phyloP scores from a whole-genome alignment of 1,140 invertebrate genomes.

The Platyura marginata region DNA sequence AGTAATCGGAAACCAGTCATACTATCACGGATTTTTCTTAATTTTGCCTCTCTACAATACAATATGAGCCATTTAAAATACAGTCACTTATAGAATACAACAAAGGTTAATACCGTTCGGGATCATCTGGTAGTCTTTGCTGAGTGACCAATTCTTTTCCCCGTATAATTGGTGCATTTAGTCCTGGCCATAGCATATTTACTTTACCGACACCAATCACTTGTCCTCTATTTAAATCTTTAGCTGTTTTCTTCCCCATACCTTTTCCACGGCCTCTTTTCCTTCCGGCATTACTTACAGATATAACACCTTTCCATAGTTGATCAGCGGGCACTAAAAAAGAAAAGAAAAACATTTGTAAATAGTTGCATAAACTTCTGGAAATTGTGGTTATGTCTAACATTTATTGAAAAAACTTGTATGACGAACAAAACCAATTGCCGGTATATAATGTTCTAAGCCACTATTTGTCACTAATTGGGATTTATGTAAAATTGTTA shows the following conservation, averaged over 20 bases:
- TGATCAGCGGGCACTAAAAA: conserved; percentile 50
- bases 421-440: conserved; percentile 10
- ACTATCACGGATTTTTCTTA: conserved; percentile 51
- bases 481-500: not conserved
- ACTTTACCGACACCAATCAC: conserved; percentile 68
- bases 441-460: conserved; percentile 6
- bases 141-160: conserved; percentile 56
- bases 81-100: not conserved
- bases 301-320: conserved; percentile 87
- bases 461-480: not conserved
- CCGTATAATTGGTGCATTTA: conserved; percentile 64
- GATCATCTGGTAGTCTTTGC: conserved; percentile 47
- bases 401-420: conserved; percentile 33
- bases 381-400: conserved; percentile 10
- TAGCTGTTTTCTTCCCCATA: conserved; percentile 43
- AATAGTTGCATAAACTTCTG: conserved; percentile 2
- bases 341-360: conserved; percentile 2
- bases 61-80: no score
- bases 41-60: conserved; percentile 35
- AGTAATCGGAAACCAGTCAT: conserved; percentile 37
- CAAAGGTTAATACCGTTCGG: conserved; percentile 41
- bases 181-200: conserved; percentile 80
- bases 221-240: conserved; percentile 84
- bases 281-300: conserved; percentile 88
- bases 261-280: conserved; percentile 86